These are phyloP conservation scores for Falco peregrinus DNA, from an alignment of 2,797 vertebrate species.

Conservation along the genomic window DNA sequence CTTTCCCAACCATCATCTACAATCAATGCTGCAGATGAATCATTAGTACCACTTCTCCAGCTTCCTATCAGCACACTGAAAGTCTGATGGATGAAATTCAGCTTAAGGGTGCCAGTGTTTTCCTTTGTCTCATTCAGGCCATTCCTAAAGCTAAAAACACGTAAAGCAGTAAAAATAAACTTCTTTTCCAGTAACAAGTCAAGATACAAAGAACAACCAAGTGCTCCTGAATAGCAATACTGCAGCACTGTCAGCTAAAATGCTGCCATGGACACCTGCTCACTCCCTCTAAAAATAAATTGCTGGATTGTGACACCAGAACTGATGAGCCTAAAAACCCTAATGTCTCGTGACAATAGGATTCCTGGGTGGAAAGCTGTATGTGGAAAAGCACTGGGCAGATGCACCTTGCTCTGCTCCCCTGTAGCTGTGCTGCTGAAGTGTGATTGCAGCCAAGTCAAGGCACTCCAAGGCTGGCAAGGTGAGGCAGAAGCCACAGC, in stretches of 20 bases:
- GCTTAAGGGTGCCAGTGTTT: not conserved
- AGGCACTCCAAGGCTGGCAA: not conserved
- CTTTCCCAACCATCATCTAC: not conserved
- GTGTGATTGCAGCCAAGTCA: not conserved
- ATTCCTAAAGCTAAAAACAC: not conserved
- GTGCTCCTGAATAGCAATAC: not conserved
- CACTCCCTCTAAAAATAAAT: slow-evolving; percentile 40
- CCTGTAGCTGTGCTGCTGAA: not conserved
- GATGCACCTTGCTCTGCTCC: not conserved
- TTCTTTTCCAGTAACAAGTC: not conserved
- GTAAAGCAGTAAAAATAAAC: not conserved
- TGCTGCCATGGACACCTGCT: slow-evolving; percentile 23
- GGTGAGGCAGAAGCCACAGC: not conserved
- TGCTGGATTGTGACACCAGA: slow-evolving; percentile 3
- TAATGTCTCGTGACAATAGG: not conserved
- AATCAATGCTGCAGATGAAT: not conserved
- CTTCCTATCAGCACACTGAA: not conserved
- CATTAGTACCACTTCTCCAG: not conserved
- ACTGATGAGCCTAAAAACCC: slow-evolving; percentile 21
- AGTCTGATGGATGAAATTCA: not conserved
- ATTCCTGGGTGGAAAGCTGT: not conserved
- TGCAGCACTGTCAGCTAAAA: slow-evolving; percentile 35
- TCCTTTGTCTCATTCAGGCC: not conserved
- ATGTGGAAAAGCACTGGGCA: not conserved
- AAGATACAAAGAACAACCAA: not conserved